Conservation (phyloP, 2,797 vertebrate genomes). For the Pangasius djambal region DNA sequence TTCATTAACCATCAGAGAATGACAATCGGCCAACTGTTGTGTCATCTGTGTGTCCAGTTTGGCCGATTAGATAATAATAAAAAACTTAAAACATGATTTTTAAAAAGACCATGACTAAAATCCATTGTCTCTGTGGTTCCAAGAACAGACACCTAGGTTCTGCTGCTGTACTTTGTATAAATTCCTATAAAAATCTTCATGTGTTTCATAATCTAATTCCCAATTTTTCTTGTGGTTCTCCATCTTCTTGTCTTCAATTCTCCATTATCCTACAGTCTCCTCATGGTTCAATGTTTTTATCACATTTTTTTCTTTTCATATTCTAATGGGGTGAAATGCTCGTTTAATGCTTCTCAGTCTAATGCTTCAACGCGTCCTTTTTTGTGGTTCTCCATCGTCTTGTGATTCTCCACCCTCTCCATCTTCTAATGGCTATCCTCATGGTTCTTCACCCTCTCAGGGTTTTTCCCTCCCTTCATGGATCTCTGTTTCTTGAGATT, state of each 20-base stretch:
- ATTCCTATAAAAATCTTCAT: constrained; percentile 40
- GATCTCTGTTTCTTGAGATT: not conserved
- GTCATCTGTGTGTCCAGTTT: constrained; percentile 66
- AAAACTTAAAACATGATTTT: constrained; percentile 59
- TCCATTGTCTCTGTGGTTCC: constrained; percentile 63
- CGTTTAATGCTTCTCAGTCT: not conserved
- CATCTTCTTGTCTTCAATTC: not conserved
- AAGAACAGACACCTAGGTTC: constrained; percentile 34
- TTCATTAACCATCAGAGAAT: constrained; percentile 75
- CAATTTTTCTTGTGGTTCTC: not conserved
- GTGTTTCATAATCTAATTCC: not conserved
- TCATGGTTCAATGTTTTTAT: not conserved
- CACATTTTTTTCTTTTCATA: not conserved
- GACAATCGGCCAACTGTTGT: constrained; percentile 59
- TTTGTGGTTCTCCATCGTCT: not conserved
- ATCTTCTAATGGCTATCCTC: not conserved
- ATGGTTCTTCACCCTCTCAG: not conserved
- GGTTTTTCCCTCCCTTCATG: not conserved
- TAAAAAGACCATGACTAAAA: constrained; percentile 63
- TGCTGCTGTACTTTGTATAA: constrained; percentile 27
- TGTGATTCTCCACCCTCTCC: no score
- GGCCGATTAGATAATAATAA: constrained; percentile 75
- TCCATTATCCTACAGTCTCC: not conserved
- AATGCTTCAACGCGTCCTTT: no score
- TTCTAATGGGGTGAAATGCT: not conserved